Evolutionary conservation across 37 sponge, comb jelly and placozoan species (phyloP), one percentile per base, ranked within the genome.

Genomic region (Amphimedon queenslandica): DNA sequence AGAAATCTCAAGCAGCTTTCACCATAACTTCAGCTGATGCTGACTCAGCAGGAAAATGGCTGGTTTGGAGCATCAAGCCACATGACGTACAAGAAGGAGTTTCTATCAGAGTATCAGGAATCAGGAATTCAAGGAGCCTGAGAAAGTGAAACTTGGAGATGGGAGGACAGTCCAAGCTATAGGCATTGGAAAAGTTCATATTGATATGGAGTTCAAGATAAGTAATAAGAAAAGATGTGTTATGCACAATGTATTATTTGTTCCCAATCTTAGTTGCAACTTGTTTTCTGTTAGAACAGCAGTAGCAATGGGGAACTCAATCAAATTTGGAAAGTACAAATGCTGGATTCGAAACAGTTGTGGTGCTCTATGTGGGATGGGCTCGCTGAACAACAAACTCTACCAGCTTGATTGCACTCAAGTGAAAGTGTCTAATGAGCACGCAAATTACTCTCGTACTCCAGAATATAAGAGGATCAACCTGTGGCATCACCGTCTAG

Each of bases 271-370:
- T 10, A 8, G 37, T 66, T 28, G 67, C 37, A 28, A 66, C 34
- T 37, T 66, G 8, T 66, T 11, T 66, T 66, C 67, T 66, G 67
- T 66, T 6, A 66, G 34, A 28, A 37, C 67, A 29, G 67, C 67
- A 6, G 37, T 37, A 4, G 29, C 67, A 23, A 66, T 35, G 8
- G 37, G 67, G 21, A 66, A 66, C 37, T 66, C 34, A 23, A 30
- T 66, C 3, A 31, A 30, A 37, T 66, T 66, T 66, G 67, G 67
- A 28, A 34, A 66, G 29, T 31, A 34, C 34, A 4, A 37, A 6
- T 66, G 67, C 37, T 66, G 30, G 67, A 66, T 66, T 30, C 34
- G 30, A 8, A 4, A 30, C 21, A 16, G 64, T 63, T 16, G 21
- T 63, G 18, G 64, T 10, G 21, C 10, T 6, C 64, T 63, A 11